Conservation (phyloP, 2,888 invertebrate genomes). For the Pegoplata infirma region DNA sequence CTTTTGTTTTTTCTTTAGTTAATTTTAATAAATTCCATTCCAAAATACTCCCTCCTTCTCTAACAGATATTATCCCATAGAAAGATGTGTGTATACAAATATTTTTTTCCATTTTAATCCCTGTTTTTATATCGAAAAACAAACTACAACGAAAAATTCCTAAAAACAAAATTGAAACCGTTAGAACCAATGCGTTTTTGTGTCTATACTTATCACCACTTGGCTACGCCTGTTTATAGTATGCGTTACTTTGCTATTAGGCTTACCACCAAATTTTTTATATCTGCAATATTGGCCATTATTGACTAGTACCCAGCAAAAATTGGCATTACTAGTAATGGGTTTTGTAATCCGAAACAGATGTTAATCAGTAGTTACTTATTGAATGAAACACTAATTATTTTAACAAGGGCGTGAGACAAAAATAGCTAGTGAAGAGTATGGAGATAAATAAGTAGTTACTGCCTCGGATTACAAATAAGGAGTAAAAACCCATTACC, state of each 20-base stretch:
- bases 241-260: conserved; percentile 9
- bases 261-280: conserved; percentile 15
- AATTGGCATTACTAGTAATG: too few relatives aligned
- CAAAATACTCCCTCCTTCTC: not conserved
- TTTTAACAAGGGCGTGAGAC: too few relatives aligned
- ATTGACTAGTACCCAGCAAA: too few relatives aligned
- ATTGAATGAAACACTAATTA: too few relatives aligned
- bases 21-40: not conserved
- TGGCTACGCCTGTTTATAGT: conserved; percentile 28
- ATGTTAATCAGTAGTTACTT: too few relatives aligned
- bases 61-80: not conserved
- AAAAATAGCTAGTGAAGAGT: too few relatives aligned
- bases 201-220: conserved; percentile 16
- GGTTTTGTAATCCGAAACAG: too few relatives aligned
- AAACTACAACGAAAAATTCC: conserved; percentile 31
- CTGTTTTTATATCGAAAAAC: conserved; percentile 17
- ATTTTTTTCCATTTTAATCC: conserved; percentile 23
- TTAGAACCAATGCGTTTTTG: conserved; percentile 35
- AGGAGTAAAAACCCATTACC: too few relatives aligned
- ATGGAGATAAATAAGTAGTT: too few relatives aligned
- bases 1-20: conserved; percentile 16
- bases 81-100: not conserved
- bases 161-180: conserved; percentile 27
- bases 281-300: conserved; percentile 1
- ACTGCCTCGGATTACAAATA: too few relatives aligned